Conservation (phyloP, 2,113 vertebrate genomes). For the Paraplagusia blochii region DNA sequence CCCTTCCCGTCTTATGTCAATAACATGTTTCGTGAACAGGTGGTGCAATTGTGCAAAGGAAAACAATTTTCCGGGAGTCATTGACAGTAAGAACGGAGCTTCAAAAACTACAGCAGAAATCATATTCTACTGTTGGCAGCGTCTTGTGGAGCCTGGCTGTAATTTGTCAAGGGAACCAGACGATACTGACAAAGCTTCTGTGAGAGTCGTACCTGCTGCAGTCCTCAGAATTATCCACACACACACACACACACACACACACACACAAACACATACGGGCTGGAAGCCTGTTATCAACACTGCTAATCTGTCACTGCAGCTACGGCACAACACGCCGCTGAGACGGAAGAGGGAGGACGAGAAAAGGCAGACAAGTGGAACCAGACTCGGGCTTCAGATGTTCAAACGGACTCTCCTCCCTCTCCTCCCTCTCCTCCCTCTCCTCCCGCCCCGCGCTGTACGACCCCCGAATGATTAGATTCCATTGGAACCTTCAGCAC, state of each 20-base stretch:
- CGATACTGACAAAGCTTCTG: neutral
- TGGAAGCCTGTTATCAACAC: conserved; percentile 7
- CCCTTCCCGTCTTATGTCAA: no score
- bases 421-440: neutral
- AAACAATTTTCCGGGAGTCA: neutral
- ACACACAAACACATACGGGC: no score
- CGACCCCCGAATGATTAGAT: conserved; percentile 3
- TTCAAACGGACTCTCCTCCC: neutral
- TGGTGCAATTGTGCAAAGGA: neutral
- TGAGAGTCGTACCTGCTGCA: conserved; percentile 1
- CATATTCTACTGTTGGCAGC: neutral
- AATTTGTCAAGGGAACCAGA: conserved; percentile 2
- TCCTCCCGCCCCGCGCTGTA: neutral
- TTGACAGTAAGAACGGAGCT: neutral
- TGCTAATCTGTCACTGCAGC: conserved; percentile 2
- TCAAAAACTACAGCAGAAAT: neutral
- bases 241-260: no score
- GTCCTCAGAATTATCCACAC: conserved; percentile 7
- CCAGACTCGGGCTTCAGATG: neutral
- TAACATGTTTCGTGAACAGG: neutral
- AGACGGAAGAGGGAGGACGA: neutral
- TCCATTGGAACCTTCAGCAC: conserved; percentile 1
- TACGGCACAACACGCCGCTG: neutral
- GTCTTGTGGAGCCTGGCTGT: neutral
- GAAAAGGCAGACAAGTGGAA: conserved; percentile 1